phyloP scores from a whole-genome alignment of 1,140 invertebrate genomes.

The Subanguina moxae region DNA sequence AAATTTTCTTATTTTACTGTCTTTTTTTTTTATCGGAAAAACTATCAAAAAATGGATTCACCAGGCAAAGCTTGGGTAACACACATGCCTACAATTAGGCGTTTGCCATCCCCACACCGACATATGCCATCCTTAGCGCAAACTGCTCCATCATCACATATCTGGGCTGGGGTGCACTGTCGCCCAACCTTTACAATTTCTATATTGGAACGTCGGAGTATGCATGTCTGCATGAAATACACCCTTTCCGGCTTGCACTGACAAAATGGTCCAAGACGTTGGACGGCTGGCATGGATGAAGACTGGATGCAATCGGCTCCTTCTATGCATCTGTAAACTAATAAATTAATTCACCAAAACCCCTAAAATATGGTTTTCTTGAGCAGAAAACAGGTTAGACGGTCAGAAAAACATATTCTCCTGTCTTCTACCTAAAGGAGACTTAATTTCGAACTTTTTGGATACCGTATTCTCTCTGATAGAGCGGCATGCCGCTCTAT shows the following conservation, averaged over 20 bases:
- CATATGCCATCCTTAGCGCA: slow-evolving; percentile 34
- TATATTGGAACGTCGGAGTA: slow-evolving; percentile 26
- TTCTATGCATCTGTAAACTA: slow-evolving; percentile 21
- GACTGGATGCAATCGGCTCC: slow-evolving; percentile 30
- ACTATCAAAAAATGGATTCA: too few species aligned
- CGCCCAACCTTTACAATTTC: slow-evolving; percentile 35
- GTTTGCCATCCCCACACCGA: slow-evolving; percentile 15
- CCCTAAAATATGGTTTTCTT: too few species aligned
- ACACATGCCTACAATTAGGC: not conserved
- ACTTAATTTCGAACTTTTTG: too few species aligned
- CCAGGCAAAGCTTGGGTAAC: too few species aligned
- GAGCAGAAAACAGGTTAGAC: too few species aligned
- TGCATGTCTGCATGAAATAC: slow-evolving; percentile 39
- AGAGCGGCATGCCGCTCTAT: too few species aligned
- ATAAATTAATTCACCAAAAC: too few species aligned
- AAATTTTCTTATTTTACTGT: slow-evolving; percentile 8
- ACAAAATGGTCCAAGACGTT: slow-evolving; percentile 33
- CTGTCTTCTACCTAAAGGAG: too few species aligned
- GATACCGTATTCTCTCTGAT: too few species aligned
- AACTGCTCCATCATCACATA: slow-evolving; percentile 44
- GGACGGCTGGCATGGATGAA: slow-evolving; percentile 27
- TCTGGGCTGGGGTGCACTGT: slow-evolving; percentile 28
- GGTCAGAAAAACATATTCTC: too few species aligned
- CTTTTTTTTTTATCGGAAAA: too few species aligned
- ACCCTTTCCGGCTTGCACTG: slow-evolving; percentile 29